Base-by-base conservation (phyloP, 2,888 invertebrate species). In the Pharmacophagus antenor region DNA sequence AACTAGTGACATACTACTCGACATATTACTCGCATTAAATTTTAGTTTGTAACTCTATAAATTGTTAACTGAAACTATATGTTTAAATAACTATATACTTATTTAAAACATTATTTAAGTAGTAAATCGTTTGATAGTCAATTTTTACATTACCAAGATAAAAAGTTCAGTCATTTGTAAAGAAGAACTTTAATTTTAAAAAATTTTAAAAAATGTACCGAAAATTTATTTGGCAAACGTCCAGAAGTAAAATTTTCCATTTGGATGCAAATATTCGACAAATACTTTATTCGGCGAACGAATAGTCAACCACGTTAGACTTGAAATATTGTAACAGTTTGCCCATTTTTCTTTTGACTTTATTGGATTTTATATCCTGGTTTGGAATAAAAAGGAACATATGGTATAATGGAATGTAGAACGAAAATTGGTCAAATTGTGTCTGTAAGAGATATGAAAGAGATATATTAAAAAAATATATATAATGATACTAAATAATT, bases 231-330 rank as follows among this genome's bases (percentile, higher is more conserved):
- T 59, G 59, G 54, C 42, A 18, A 48, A 21, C 49, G 10, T 59
- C 55, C 59, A 59, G 50, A 42, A 44, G 27, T 54, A 8, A 31
- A 42, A 55, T 10, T 59, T 54, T 50, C 53, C 50, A 59, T 59
- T 59, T 59, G 59, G 31, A 55, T 59, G 59, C 42, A 55, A 59
- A 59, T 59, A 59, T 59, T 59, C 31, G 49, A 54, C 44, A 41
- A 41, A 41, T 41, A 53, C 46, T 59, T 59, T 59, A 49, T 56
- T 51, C 23, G 46, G 23, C 18, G 22, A 52, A 52, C 52, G 46
- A 37, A 22, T 37, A 52, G 52, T 44, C 22, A 31, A 21, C 50
- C 42, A 52, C 52, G 58, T 49, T 41, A 12, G 17, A 27, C 41
- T n/a, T 53, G 53, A 58, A 54, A 48, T 54, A 58, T 58, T 42